Evolutionary conservation across 2,797 vertebrate genomes (phyloP).

Genomic region (Psittacula derbiana): DNA sequence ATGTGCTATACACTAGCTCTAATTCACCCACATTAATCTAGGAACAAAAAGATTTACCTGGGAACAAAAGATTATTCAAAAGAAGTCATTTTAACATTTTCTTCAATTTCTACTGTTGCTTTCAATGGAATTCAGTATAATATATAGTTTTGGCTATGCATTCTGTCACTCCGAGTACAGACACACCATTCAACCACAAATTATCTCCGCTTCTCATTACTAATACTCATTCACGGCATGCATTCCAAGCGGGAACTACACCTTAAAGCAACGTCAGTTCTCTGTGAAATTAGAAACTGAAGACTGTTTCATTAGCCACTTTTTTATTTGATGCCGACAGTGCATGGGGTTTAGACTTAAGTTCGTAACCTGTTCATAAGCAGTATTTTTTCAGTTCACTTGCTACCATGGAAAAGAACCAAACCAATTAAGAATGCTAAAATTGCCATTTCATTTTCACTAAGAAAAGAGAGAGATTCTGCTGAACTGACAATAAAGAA

Average conservation of each 20-base stretch:
- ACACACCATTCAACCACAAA: conserved; percentile 57
- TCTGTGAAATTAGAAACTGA: conserved; percentile 73
- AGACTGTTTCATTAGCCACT: conserved; percentile 52
- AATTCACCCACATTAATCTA: conserved; percentile 32
- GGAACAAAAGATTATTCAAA: conserved; percentile 49
- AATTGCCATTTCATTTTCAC: conserved; percentile 47
- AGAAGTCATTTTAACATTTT: conserved; percentile 38
- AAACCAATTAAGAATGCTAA: conserved; percentile 66
- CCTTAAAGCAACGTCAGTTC: conserved; percentile 63
- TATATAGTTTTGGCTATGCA: conserved; percentile 1
- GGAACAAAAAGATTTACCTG: conserved; percentile 44
- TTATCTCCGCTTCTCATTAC: conserved; percentile 69
- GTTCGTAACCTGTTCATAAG: conserved; percentile 58
- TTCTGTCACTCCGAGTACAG: conserved; percentile 49
- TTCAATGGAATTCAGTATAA: conserved; percentile 59
- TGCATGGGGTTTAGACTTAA: conserved; percentile 29
- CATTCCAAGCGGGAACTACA: conserved; percentile 31
- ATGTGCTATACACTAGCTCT: background rate
- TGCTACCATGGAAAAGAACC: conserved; percentile 21
- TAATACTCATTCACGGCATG: conserved; percentile 64
- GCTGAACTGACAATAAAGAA: conserved; percentile 29
- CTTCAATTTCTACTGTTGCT: background rate
- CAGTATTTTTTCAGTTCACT: conserved; percentile 35
- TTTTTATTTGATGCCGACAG: conserved; percentile 26
- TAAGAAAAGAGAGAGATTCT: conserved; percentile 11